Conservation (phyloP, 2,888 invertebrate genomes). For the Glomeris marginata region DNA sequence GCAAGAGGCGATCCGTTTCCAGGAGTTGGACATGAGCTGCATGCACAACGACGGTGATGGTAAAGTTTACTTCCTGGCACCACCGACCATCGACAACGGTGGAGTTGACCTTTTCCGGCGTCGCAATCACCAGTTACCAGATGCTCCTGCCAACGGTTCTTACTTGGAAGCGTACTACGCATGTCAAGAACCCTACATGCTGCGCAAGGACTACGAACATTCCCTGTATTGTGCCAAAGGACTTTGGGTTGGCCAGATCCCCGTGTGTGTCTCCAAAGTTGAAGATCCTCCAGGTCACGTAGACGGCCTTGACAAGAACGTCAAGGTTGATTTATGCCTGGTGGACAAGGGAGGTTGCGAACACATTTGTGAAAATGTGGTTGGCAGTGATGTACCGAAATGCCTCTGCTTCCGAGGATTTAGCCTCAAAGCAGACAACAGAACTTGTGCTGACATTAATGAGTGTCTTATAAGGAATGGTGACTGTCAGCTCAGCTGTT, state of each 20-base stretch:
- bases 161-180: constrained; percentile 9
- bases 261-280: background rate
- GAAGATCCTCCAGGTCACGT: no score
- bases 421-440: constrained; percentile 9
- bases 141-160: constrained; percentile 3
- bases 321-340: background rate
- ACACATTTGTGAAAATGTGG: constrained; percentile 11
- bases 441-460: constrained; percentile 22
- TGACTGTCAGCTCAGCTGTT: constrained; percentile 39
- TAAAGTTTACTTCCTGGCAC: background rate
- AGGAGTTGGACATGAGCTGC: constrained; percentile 7
- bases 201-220: constrained; percentile 4
- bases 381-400: background rate
- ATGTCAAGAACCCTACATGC: constrained; percentile 1
- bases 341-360: constrained; percentile 12
- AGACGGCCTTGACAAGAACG: no score
- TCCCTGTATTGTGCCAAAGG: constrained; percentile 6
- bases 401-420: constrained; percentile 12
- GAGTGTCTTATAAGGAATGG: constrained; percentile 35
- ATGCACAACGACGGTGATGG: background rate
- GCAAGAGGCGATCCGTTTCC: constrained; percentile 1
- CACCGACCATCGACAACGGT: constrained; percentile 5
- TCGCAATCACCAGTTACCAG: constrained; percentile 1
- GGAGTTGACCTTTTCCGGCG: constrained; percentile 6
- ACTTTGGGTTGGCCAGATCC: constrained; percentile 9